Percentiles rank a stretch among this genome's conserved stretches.
Conservation (phyloP, 30 jellyfish, hydroid and myxozoan genomes). For the Chironex yamaguchii region DNA sequence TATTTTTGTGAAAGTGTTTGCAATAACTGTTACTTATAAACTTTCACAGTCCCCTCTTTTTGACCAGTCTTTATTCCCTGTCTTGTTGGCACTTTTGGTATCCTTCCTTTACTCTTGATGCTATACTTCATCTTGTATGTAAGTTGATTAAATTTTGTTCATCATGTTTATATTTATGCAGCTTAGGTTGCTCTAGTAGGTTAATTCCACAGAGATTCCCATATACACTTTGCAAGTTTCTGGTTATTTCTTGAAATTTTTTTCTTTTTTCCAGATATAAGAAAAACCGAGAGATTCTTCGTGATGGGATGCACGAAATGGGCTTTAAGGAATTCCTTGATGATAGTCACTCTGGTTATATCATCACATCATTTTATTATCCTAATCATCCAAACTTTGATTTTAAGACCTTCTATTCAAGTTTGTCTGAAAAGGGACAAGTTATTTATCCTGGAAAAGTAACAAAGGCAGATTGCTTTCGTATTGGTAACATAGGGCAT, state of each 20-base stretch:
- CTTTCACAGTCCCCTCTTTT: too few species aligned
- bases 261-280: constrained; percentile 61
- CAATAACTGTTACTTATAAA: too few species aligned
- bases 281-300: constrained; percentile 81
- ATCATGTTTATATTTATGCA: too few species aligned
- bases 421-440: constrained; percentile 72
- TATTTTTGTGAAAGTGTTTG: too few species aligned
- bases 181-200: too few species aligned
- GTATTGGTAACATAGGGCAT: constrained; percentile 95
- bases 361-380: constrained; percentile 83
- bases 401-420: constrained; percentile 72
- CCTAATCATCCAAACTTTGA: constrained; percentile 83
- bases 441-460: constrained; percentile 97
- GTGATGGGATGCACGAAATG: constrained; percentile 87
- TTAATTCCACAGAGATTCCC: too few species aligned
- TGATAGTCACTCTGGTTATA: constrained; percentile 84
- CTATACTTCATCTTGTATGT: too few species aligned
- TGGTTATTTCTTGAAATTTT: neutral
- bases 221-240: too few species aligned
- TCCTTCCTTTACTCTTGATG: too few species aligned
- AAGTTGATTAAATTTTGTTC: too few species aligned
- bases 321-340: constrained; percentile 91
- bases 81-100: too few species aligned
- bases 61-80: too few species aligned
- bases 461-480: constrained; percentile 92